These are phyloP conservation scores for Lonchura striata DNA, from an alignment of 2,113 vertebrate species.

Conservation along the genomic window DNA sequence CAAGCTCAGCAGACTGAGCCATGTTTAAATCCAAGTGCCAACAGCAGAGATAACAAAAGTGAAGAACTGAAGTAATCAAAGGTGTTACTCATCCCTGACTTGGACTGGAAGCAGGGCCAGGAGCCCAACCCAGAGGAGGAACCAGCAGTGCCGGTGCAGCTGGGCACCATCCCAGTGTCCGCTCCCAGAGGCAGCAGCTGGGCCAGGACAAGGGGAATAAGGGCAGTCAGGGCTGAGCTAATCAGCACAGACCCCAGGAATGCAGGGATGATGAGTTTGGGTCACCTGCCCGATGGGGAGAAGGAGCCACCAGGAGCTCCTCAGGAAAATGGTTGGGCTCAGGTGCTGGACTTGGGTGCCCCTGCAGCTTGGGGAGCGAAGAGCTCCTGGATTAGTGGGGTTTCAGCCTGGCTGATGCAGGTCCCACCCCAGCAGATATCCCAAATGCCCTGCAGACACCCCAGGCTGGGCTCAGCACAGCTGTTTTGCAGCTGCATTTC, in stretches of 20 bases:
- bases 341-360: neutral
- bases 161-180: neutral
- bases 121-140: neutral
- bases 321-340: neutral
- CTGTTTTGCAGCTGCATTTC: conserved; percentile 19
- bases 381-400: neutral
- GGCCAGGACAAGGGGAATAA: neutral
- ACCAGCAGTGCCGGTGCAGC: neutral
- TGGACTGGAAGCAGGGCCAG: neutral
- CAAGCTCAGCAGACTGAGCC: neutral
- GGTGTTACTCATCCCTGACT: neutral
- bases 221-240: fast-evolving
- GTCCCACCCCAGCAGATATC: neutral
- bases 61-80: neutral
- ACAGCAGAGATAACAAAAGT: neutral
- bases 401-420: fast-evolving
- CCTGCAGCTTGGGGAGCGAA: neutral
- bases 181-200: neutral
- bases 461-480: neutral
- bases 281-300: neutral
- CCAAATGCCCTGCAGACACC: neutral
- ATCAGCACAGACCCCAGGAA: neutral
- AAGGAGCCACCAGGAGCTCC: neutral
- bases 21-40: conserved; percentile 20
- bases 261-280: neutral